Percentiles rank a stretch among this genome's conserved stretches.
These are phyloP conservation scores for Podarcis raffonei DNA, from an alignment of 2,113 vertebrate species.

Conservation along the genomic window DNA sequence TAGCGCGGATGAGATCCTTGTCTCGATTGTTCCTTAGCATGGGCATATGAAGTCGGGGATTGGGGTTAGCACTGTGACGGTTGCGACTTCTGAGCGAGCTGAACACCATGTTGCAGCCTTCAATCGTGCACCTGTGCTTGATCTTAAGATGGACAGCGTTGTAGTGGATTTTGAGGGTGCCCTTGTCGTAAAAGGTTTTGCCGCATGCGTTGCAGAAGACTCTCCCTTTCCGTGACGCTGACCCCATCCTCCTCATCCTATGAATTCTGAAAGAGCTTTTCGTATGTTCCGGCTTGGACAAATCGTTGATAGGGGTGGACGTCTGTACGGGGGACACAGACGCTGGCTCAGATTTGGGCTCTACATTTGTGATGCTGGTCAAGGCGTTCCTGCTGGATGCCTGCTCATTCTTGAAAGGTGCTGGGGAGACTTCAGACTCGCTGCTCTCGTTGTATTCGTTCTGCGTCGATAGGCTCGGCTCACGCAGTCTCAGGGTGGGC, in stretches of 20 bases:
- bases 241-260: conserved; percentile 95
- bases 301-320: conserved; percentile 78
- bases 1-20: conserved; percentile 96
- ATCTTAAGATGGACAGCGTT: conserved; percentile 99
- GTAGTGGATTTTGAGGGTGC: conserved; percentile 98
- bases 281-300: conserved; percentile 89
- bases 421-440: conserved; percentile 96
- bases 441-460: conserved; percentile 94
- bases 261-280: conserved; percentile 97
- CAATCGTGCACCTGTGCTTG: conserved; percentile 97
- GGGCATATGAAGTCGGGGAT: conserved; percentile 97
- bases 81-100: conserved; percentile 97
- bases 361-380: conserved; percentile 88
- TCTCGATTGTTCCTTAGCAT: conserved; percentile 99
- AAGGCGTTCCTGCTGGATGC: conserved; percentile 88
- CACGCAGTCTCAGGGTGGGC: conserved; percentile 88
- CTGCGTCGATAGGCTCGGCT: conserved; percentile 90
- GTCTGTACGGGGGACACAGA: conserved; percentile 86
- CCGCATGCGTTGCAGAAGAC: conserved; percentile 98
- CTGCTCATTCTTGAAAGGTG: conserved; percentile 91
- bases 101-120: conserved; percentile 99
- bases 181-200: conserved; percentile 99
- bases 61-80: conserved; percentile 97
- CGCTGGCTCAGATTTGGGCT: conserved; percentile 93
- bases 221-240: conserved; percentile 95